Percentiles rank a stretch among this genome's conserved stretches.
Conservation (phyloP, 1,140 invertebrate species). For the Himalopsyche phryganea region DNA sequence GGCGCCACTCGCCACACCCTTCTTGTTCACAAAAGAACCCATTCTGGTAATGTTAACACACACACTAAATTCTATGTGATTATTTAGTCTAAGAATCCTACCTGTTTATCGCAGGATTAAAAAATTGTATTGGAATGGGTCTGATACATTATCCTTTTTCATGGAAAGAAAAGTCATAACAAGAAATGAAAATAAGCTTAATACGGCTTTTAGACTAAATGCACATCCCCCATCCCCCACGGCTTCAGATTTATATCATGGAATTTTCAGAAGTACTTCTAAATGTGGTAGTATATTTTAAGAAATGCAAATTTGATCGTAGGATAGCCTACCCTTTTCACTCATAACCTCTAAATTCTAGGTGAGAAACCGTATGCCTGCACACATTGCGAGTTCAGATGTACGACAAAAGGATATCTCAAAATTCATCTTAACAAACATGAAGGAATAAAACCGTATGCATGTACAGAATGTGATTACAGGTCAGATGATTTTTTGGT, state of each 20-base stretch:
- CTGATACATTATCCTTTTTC: background rate
- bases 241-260: no score
- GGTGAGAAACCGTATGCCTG: conserved; percentile 27
- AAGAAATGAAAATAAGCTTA: background rate
- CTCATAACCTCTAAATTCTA: no score
- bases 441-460: conserved; percentile 24
- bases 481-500: conserved; percentile 6
- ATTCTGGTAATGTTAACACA: conserved; percentile 18
- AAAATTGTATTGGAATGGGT: background rate
- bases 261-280: no score
- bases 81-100: background rate
- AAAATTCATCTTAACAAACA: conserved; percentile 29
- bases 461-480: conserved; percentile 23
- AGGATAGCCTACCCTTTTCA: no score
- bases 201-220: background rate
- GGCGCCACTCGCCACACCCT: conserved; percentile 24
- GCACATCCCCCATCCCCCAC: background rate
- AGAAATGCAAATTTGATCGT: no score
- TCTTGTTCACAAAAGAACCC: conserved; percentile 21
- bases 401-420: conserved; percentile 26
- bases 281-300: no score
- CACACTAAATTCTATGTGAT: background rate
- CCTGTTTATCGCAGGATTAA: background rate
- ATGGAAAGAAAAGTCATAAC: background rate
- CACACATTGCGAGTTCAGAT: conserved; percentile 21